These are phyloP conservation scores for Zelleria hepariella DNA, from an alignment of 2,888 invertebrate species.

Conservation along the genomic window DNA sequence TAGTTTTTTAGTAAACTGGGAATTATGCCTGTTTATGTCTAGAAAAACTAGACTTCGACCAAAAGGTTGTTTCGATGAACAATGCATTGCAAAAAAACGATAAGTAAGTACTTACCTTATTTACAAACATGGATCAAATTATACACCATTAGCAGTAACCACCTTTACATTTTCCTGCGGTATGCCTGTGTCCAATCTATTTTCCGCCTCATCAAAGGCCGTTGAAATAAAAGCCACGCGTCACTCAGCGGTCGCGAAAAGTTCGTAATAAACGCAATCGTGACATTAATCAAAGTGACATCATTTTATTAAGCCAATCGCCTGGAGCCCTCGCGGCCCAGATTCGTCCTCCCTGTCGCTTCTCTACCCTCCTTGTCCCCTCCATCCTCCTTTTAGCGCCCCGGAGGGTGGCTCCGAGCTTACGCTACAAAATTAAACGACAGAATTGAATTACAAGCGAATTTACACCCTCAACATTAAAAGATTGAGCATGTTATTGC, in stretches of 20 bases:
- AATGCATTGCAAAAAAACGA: too few species aligned
- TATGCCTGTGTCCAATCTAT: neutral
- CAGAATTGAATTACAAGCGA: constrained; percentile 46
- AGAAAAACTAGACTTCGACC: too few species aligned
- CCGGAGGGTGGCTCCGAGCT: constrained; percentile 31
- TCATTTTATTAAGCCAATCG: constrained; percentile 39
- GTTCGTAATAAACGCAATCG: constrained; percentile 16
- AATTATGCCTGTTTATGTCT: too few species aligned
- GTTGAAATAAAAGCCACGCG: constrained; percentile 1
- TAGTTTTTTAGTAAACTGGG: too few species aligned
- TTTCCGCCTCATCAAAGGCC: neutral
- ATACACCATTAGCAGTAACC: too few species aligned
- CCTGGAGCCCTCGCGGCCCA: constrained; percentile 28
- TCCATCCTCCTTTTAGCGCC: constrained; percentile 53
- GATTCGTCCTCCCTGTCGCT: constrained; percentile 34
- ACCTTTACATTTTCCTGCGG: too few species aligned
- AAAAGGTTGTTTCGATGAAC: too few species aligned
- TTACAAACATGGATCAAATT: too few species aligned
- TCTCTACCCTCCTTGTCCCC: constrained; percentile 43
- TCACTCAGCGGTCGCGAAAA: neutral
- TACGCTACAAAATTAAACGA: constrained; percentile 45
- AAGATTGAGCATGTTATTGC: constrained; percentile 35
- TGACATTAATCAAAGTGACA: constrained; percentile 42
- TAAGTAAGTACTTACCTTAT: too few species aligned
- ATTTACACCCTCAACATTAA: constrained; percentile 34